phyloP scores from a whole-genome alignment of 1,140 invertebrate genomes.

The Solenopsis invicta region DNA sequence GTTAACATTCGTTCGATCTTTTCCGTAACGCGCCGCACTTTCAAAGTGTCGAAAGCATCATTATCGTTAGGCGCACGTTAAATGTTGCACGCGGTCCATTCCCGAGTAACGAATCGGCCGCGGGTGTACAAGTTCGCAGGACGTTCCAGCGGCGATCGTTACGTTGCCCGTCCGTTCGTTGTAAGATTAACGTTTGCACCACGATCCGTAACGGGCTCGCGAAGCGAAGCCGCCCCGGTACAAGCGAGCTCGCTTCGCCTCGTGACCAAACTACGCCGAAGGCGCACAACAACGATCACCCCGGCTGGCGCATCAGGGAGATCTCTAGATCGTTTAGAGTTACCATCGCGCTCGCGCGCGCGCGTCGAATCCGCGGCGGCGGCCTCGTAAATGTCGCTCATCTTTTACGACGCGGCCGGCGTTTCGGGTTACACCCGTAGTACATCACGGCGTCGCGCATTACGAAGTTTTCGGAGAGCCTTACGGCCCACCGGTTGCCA shows the following conservation, averaged over 20 bases:
- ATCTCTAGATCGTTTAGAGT: conserved; percentile 52
- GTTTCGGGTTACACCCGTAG: conserved; percentile 42
- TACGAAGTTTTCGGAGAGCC: conserved; percentile 56
- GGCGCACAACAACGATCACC: background rate
- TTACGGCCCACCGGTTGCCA: background rate
- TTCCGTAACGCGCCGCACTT: background rate
- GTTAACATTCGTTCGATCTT: background rate
- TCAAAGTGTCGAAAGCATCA: background rate
- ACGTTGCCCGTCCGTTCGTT: background rate
- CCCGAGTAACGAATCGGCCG: background rate
- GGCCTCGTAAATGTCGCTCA: conserved; percentile 71
- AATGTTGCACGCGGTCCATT: conserved; percentile 26
- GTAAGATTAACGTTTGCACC: conserved; percentile 29
- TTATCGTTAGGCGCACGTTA: conserved; percentile 15
- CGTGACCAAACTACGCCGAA: background rate
- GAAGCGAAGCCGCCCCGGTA: background rate
- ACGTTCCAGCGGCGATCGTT: conserved; percentile 20
- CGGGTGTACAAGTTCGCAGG: conserved; percentile 17
- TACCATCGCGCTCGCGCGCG: conserved; percentile 9
- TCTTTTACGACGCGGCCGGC: conserved; percentile 69
- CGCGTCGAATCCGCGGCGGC: conserved; percentile 44
- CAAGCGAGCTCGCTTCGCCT: conserved; percentile 16
- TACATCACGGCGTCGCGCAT: conserved; percentile 46
- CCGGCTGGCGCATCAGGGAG: background rate
- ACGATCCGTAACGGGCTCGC: background rate